Evolutionary conservation across 2,888 invertebrate species (phyloP).

Genomic region (Cyclophora punctaria): DNA sequence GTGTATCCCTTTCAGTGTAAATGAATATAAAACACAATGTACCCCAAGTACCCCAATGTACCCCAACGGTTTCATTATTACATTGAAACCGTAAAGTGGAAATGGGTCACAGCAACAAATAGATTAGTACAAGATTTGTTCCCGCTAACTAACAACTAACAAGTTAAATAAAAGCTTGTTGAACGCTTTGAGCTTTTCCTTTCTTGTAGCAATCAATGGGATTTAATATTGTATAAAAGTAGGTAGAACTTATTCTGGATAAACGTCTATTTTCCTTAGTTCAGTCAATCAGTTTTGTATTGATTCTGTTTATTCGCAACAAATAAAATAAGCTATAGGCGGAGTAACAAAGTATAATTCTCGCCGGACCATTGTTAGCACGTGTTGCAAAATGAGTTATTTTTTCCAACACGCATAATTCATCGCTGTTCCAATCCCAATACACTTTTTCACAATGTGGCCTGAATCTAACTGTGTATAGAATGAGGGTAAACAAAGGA

Average conservation of each 20-base stretch:
- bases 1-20: no score
- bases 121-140: conserved; percentile 1
- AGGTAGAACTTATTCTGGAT: no score
- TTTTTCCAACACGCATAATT: conserved; percentile 41
- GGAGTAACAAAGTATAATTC: conserved; percentile 30
- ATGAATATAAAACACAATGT: no score
- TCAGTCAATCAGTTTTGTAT: no score
- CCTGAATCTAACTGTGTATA: conserved; percentile 5
- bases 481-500: conserved; percentile 9
- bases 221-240: no score
- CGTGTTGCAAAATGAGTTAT: conserved; percentile 46
- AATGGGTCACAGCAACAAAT: neutral
- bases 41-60: no score
- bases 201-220: no score
- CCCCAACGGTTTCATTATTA: neutral
- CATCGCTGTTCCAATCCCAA: conserved; percentile 37
- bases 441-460: conserved; percentile 27
- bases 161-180: conserved; percentile 1
- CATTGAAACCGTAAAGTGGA: neutral
- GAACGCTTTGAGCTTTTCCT: neutral
- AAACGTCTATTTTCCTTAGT: no score
- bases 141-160: conserved; percentile 1
- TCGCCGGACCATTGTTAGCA: conserved; percentile 37
- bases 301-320: conserved; percentile 5
- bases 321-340: conserved; percentile 21